These are phyloP conservation scores for Ridgeia piscesae DNA, from an alignment of 1,140 invertebrate genomes.

Conservation along the genomic window DNA sequence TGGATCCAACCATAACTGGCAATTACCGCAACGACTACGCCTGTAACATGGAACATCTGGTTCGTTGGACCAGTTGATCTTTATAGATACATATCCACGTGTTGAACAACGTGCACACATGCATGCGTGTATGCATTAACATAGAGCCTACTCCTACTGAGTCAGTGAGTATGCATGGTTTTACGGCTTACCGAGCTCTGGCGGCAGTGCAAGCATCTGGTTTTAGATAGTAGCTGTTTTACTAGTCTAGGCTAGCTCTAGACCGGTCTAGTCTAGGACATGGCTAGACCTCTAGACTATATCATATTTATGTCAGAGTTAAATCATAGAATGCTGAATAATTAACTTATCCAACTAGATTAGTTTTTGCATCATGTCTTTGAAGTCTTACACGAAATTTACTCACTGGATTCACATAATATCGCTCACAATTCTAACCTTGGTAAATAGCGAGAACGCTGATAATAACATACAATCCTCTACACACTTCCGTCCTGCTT, in stretches of 20 bases:
- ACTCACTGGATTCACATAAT: background rate
- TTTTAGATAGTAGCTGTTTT: too few species aligned
- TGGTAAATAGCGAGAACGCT: background rate
- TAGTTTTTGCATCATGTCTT: background rate
- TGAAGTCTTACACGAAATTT: background rate
- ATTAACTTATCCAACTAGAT: background rate
- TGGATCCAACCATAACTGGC: background rate
- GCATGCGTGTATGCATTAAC: too few species aligned
- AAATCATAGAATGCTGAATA: background rate
- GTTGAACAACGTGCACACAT: background rate
- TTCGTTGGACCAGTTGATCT: too few species aligned
- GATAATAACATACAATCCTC: background rate
- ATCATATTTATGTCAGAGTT: background rate
- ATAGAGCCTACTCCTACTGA: too few species aligned
- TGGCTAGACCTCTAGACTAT: too few species aligned
- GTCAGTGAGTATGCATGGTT: too few species aligned
- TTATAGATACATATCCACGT: background rate
- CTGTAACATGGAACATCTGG: background rate
- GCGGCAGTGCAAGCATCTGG: too few species aligned
- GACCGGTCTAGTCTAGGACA: too few species aligned
- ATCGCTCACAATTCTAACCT: background rate
- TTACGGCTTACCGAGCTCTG: too few species aligned
- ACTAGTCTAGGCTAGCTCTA: too few species aligned
- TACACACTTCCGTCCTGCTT: background rate
- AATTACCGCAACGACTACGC: background rate